Conservation (phyloP, 2,113 vertebrate species). For the Cacatua alba region DNA sequence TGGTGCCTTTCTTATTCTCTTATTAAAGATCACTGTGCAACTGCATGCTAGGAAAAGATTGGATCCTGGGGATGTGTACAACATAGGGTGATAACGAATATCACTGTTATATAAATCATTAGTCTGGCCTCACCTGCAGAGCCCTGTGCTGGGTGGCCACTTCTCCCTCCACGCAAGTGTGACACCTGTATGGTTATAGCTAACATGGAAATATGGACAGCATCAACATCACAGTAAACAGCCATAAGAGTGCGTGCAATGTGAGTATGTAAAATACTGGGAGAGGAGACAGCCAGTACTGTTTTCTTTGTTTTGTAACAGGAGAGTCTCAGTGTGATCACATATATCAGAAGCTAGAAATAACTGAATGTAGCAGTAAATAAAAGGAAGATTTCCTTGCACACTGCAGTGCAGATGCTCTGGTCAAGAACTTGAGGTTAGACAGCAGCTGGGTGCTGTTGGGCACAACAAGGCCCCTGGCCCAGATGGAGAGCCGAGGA, state of each 20-base stretch:
- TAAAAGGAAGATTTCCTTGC: neutral
- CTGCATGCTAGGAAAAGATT: neutral
- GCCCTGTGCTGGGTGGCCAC: neutral
- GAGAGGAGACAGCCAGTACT: neutral
- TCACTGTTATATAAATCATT: no score
- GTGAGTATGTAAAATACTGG: accelerated
- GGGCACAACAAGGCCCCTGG: no score
- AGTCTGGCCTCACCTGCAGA: neutral
- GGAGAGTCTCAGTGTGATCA: neutral
- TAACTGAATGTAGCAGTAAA: neutral
- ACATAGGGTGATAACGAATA: accelerated
- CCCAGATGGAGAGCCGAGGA: neutral
- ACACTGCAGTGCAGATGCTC: neutral
- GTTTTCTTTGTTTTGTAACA: neutral
- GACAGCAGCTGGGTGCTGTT: neutral
- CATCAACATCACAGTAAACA: accelerated
- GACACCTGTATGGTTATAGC: neutral
- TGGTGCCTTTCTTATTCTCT: neutral
- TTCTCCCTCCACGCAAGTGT: neutral
- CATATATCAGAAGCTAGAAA: neutral
- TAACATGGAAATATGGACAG: neutral
- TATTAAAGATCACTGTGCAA: neutral
- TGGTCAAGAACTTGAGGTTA: neutral
- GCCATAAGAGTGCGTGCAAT: accelerated
- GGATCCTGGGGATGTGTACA: neutral